A percentile compares a stretch with the other conserved stretches of the same genome.
phyloP scores from a whole-genome alignment of 2,888 invertebrate species.

The Psococerastis gibbosa region DNA sequence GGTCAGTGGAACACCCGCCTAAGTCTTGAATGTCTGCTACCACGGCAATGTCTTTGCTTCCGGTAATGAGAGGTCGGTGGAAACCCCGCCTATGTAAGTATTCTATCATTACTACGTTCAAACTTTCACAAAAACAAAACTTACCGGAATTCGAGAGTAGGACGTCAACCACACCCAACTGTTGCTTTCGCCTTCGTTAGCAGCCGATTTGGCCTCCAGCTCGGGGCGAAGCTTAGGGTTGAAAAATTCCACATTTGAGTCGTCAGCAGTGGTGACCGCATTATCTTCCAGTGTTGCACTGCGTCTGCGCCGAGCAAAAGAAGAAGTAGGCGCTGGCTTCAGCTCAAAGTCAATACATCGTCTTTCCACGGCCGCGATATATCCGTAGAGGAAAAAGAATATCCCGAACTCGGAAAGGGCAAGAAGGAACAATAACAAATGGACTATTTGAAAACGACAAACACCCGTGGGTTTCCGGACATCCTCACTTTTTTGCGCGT shows the following conservation, averaged over 20 bases:
- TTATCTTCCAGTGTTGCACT: constrained; percentile 32
- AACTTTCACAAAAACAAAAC: too few relatives aligned
- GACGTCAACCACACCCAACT: constrained; percentile 77
- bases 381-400: constrained; percentile 14
- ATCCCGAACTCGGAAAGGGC: constrained; percentile 13
- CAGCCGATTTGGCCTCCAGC: constrained; percentile 32
- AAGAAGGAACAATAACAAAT: constrained; percentile 13
- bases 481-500: not conserved
- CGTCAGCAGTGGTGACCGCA: constrained; percentile 25
- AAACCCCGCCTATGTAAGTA: too few relatives aligned
- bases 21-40: too few relatives aligned
- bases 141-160: constrained; percentile 68
- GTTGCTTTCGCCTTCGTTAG: constrained; percentile 50
- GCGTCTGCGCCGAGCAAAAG: constrained; percentile 16
- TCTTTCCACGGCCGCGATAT: constrained; percentile 15
- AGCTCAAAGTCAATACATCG: constrained; percentile 7
- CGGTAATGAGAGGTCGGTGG: too few relatives aligned
- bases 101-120: too few relatives aligned
- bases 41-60: too few relatives aligned
- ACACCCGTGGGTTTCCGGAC: not conserved
- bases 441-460: too few relatives aligned
- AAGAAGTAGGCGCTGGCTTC: not conserved
- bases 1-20: too few relatives aligned
- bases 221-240: constrained; percentile 46
- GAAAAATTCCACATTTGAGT: constrained; percentile 51